phyloP scores from a whole-genome alignment of 1,140 invertebrate genomes.

The Goniozus legneri region DNA sequence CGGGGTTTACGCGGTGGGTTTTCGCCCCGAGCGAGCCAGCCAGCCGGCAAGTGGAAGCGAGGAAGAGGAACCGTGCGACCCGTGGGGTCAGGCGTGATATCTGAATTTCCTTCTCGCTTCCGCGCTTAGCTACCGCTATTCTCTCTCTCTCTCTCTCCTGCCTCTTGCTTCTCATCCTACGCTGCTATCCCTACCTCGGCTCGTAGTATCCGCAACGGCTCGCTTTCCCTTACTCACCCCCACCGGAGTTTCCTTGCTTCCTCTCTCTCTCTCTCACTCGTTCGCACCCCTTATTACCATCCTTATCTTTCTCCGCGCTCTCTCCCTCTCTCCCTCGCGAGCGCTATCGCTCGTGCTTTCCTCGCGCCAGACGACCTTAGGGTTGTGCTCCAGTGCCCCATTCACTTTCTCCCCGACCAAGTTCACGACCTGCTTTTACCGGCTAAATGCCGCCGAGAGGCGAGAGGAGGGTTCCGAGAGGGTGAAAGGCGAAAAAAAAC shows the following conservation, averaged over 20 bases:
- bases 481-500: constrained; percentile 4
- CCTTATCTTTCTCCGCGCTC: background rate
- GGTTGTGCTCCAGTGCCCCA: constrained; percentile 24
- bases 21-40: constrained; percentile 25
- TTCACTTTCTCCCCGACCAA: constrained; percentile 20
- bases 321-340: constrained; percentile 3
- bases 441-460: constrained; percentile 18
- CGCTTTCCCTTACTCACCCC: constrained; percentile 5
- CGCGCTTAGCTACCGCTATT: constrained; percentile 15
- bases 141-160: constrained; percentile 9
- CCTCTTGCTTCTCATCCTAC: background rate
- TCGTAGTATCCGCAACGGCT: background rate
- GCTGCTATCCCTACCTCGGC: background rate
- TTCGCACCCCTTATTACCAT: constrained; percentile 5
- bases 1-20: constrained; percentile 22
- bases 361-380: constrained; percentile 17
- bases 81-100: constrained; percentile 31
- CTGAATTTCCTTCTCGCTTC: constrained; percentile 17
- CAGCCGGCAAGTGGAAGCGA: constrained; percentile 9
- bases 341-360: background rate
- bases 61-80: constrained; percentile 8
- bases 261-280: constrained; percentile 4
- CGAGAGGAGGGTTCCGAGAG: constrained; percentile 6
- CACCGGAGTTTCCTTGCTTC: background rate
- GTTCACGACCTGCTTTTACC: constrained; percentile 17